These are phyloP conservation scores for Drosophila truncata DNA, from an alignment of 1,140 invertebrate genomes.

Conservation along the genomic window DNA sequence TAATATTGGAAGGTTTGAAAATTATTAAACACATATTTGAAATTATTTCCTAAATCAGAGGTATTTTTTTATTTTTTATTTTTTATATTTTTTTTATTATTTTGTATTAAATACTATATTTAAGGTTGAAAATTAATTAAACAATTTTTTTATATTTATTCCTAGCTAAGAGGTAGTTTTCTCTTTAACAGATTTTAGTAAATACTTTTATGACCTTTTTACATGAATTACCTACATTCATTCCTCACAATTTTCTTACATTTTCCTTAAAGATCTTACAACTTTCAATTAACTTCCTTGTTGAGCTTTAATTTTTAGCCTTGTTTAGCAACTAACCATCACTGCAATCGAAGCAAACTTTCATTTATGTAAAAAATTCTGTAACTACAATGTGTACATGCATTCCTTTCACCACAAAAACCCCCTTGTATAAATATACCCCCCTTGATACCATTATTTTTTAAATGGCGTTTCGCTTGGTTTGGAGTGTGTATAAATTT, in stretches of 20 bases:
- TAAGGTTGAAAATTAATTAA: too few species aligned
- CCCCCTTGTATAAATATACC: slow-evolving; percentile 21
- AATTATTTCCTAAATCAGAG: too few species aligned
- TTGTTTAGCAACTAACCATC: slow-evolving; percentile 26
- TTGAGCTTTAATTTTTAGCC: background rate
- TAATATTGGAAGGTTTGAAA: too few species aligned
- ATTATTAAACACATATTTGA: too few species aligned
- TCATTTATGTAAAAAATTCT: slow-evolving; percentile 39
- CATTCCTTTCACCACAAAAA: slow-evolving; percentile 43
- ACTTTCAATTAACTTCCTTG: slow-evolving; percentile 9
- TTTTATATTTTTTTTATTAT: too few species aligned
- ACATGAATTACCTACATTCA: background rate
- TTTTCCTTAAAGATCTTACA: background rate
- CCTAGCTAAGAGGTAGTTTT: too few species aligned
- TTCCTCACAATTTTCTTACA: background rate
- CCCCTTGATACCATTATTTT: slow-evolving; percentile 23
- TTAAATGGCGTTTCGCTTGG: slow-evolving; percentile 52
- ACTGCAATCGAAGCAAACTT: slow-evolving; percentile 34
- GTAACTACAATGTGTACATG: slow-evolving; percentile 24
- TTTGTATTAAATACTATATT: too few species aligned
- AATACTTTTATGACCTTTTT: background rate
- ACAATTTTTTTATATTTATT: too few species aligned
- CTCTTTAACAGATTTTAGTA: too few species aligned
- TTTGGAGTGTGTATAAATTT: slow-evolving; percentile 11
- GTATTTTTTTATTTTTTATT: too few species aligned